phyloP scores from a whole-genome alignment of 2,113 vertebrate genomes.

The Monopterus albus region DNA sequence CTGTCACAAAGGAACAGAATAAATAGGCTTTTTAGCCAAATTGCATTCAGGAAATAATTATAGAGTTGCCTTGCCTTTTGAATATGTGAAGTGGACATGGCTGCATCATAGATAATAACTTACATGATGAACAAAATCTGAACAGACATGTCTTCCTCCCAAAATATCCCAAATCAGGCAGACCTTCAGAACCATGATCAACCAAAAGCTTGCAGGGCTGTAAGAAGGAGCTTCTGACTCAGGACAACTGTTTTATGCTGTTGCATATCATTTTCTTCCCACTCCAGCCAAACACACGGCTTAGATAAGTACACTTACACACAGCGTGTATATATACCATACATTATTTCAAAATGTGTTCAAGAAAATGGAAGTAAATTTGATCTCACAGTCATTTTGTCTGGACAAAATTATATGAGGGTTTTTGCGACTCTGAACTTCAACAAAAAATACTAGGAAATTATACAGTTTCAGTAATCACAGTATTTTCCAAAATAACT shows the following conservation, averaged over 20 bases:
- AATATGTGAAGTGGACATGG: constrained; percentile 54
- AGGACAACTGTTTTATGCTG: constrained; percentile 76
- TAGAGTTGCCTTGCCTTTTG: constrained; percentile 48
- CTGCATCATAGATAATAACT: constrained; percentile 13
- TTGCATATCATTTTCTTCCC: constrained; percentile 75
- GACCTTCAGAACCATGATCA: constrained; percentile 85
- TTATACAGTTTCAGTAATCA: neutral
- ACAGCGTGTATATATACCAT: neutral
- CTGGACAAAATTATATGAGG: neutral
- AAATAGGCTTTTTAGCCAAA: constrained; percentile 63
- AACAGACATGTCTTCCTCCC: neutral
- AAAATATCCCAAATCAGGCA: constrained; percentile 75
- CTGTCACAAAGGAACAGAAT: constrained; percentile 56
- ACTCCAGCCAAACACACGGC: constrained; percentile 70
- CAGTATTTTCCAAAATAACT: neutral
- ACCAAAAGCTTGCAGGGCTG: constrained; percentile 86
- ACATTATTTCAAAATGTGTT: neutral
- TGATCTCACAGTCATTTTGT: constrained; percentile 6
- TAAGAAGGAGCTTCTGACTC: constrained; percentile 74
- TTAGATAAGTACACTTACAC: neutral
- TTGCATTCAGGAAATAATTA: constrained; percentile 71
- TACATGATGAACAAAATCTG: neutral
- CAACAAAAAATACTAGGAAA: neutral
- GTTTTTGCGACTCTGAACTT: neutral
- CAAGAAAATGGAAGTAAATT: neutral